These are phyloP conservation scores for Propsilocerus akamusi DNA, from an alignment of 1,140 invertebrate genomes.

Conservation along the genomic window DNA sequence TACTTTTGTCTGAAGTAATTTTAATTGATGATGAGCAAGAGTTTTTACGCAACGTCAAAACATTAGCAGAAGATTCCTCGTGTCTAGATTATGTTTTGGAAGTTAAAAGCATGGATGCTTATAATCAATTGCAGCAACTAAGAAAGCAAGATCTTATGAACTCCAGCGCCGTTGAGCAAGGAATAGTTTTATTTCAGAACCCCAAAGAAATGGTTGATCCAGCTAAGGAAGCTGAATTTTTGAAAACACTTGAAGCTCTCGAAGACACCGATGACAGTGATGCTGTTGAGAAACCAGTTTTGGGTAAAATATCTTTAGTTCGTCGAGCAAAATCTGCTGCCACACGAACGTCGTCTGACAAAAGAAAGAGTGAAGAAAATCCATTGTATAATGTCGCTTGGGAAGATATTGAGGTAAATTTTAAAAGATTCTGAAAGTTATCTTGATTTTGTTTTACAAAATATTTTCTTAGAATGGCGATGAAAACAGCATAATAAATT, in stretches of 20 bases:
- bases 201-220: slow-evolving; percentile 22
- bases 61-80: slow-evolving; percentile 28
- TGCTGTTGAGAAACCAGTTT: slow-evolving; percentile 26
- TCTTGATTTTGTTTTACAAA: slow-evolving; percentile 13
- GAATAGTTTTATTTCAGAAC: slow-evolving; percentile 16
- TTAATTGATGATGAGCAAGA: slow-evolving; percentile 16
- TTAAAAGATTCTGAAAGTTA: slow-evolving; percentile 15
- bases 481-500: slow-evolving; percentile 13
- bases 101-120: slow-evolving; percentile 6
- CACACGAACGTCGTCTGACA: slow-evolving; percentile 22
- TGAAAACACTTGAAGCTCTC: slow-evolving; percentile 26
- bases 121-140: slow-evolving; percentile 4
- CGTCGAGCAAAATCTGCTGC: slow-evolving; percentile 36
- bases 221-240: slow-evolving; percentile 25
- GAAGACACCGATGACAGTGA: slow-evolving; percentile 46
- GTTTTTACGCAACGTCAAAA: slow-evolving; percentile 22
- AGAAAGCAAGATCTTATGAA: slow-evolving; percentile 13
- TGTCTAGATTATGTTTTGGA: slow-evolving; percentile 21
- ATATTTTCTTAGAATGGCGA: slow-evolving; percentile 17
- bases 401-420: slow-evolving; percentile 9
- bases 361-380: slow-evolving; percentile 18
- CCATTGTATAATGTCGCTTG: slow-evolving; percentile 7
- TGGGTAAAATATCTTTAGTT: slow-evolving; percentile 36
- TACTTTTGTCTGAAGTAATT: slow-evolving; percentile 27
- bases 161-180: slow-evolving; percentile 9